Base-by-base conservation (phyloP, 2,113 vertebrate genomes). In the Neogobius melanostomus region DNA sequence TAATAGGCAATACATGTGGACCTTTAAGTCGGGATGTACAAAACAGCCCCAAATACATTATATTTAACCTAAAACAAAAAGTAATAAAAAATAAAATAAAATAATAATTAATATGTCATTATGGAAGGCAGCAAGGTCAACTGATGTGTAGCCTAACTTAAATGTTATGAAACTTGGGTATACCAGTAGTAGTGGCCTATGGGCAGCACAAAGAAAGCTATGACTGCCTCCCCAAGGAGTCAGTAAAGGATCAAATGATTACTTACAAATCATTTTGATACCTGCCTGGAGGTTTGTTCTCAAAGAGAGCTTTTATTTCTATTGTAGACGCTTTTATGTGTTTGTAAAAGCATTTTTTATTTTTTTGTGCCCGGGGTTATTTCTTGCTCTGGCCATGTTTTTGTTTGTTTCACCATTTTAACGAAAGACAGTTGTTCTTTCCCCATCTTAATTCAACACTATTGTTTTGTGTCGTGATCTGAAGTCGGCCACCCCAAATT, bases 181-280 rank as follows among this genome's bases (percentile, higher is more conserved):
- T 16, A 53, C 1, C 51, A 53, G 50, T 52, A 52, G 51, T 16
- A 52, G 6, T n/a, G 51, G n/a, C 51, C 28, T 42, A 28, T 36
- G 4, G 16, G 17, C 28, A 36, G 21, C 17, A 4, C 16, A 28
- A 1, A 14, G 5, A 42, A 36, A 2, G 12, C 36, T 59, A 59
- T 59, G 42, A 59, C 56, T 59, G 56, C 56, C 8, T 36, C 56
- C 56, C 56, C 6, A 11, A 59, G 28, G 56, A 42, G 56, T 42
- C 56, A 42, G 56, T 59, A 59, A 59, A 59, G 56, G 56, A 59
- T 42, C 56, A 59, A 42, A 59, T 42, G 21, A 59, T 59, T 42
- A 59, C 56, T 59, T 59, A 59, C 28, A 59, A 59, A 59, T 59
- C 56, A 59, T 59, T 59, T 42, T 59, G 56, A 59, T 59, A 21